Conservation (phyloP, 2,888 invertebrate genomes). For the Mesoligia furuncula region DNA sequence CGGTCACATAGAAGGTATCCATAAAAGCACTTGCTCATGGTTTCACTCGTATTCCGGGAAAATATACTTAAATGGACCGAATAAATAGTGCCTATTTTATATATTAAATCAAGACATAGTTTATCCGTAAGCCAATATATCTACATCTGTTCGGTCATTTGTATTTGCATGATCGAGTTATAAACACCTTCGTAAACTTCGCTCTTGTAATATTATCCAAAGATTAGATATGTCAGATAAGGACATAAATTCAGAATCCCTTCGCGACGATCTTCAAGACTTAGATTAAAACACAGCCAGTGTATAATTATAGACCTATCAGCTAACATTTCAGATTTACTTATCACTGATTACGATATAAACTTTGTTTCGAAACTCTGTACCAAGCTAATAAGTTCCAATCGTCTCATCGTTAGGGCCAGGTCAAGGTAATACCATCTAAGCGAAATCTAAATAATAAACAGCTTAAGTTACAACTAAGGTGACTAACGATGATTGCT, state of each 20-base stretch:
- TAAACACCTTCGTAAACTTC: not conserved
- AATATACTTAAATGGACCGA: not conserved
- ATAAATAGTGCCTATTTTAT: not conserved
- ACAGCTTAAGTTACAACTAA: constrained; percentile 32
- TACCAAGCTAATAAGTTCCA: constrained; percentile 7
- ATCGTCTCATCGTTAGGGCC: constrained; percentile 14
- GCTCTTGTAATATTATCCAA: not conserved
- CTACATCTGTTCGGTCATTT: no score
- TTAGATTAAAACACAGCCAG: not conserved
- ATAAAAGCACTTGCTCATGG: not conserved
- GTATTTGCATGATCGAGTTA: not conserved
- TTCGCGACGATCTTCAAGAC: not conserved
- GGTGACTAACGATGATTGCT: constrained; percentile 50
- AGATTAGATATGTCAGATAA: not conserved
- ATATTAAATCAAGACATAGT: not conserved
- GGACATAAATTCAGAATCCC: not conserved
- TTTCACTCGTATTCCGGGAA: not conserved
- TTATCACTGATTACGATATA: constrained; percentile 12
- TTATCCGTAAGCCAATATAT: not conserved
- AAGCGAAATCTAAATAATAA: constrained; percentile 35
- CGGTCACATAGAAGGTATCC: constrained; percentile 26
- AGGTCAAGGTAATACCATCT: constrained; percentile 18
- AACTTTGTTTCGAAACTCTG: constrained; percentile 3
- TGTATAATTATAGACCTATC: constrained; percentile 7
- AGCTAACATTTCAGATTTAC: constrained; percentile 9